Evolutionary conservation across 2,888 invertebrate genomes (phyloP).

Genomic region (Germaria angustata): DNA sequence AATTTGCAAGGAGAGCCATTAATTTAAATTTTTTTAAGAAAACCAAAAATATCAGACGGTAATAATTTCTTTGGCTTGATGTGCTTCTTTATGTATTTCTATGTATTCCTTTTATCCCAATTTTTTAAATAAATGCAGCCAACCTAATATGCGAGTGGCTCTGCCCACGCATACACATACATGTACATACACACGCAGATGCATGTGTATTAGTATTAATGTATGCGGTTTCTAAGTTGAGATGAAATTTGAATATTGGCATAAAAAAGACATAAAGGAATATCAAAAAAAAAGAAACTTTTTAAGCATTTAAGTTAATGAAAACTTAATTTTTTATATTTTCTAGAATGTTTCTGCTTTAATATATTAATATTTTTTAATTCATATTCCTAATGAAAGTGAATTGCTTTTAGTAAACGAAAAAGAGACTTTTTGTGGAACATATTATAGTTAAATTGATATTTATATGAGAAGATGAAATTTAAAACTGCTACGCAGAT

Average conservation of each 20-base stretch:
- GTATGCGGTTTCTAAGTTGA: constrained; percentile 46
- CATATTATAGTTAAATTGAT: too few species aligned
- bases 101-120: neutral
- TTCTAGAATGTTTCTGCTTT: neutral
- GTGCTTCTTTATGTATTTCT: too few species aligned
- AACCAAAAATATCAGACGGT: too few species aligned
- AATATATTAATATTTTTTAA: neutral
- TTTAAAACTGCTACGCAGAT: too few species aligned
- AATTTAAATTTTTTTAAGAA: too few species aligned
- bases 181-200: too few species aligned
- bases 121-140: neutral
- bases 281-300: neutral
- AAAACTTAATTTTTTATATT: neutral
- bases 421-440: too few species aligned
- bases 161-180: neutral
- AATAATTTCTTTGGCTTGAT: too few species aligned
- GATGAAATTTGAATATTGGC: constrained; percentile 53
- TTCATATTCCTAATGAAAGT: neutral
- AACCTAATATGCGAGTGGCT: neutral
- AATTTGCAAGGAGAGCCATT: too few species aligned
- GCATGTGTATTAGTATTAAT: constrained; percentile 23
- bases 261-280: constrained; percentile 8
- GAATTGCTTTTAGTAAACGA: constrained; percentile 7
- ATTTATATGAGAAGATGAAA: too few species aligned
- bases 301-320: constrained; percentile 49